Conservation (phyloP, 2,888 invertebrate species). For the Epistrophe grossulariae region DNA sequence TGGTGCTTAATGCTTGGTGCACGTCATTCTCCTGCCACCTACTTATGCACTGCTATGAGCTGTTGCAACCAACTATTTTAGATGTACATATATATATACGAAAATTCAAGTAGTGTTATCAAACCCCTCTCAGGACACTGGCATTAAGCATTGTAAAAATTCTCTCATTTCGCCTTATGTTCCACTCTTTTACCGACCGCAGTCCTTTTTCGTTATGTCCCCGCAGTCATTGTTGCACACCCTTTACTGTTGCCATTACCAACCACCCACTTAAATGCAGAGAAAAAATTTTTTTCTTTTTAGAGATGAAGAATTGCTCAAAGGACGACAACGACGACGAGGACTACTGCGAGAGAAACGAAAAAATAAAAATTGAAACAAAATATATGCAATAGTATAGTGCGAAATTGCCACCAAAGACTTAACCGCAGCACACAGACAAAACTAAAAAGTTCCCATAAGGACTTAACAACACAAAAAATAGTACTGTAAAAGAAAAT, state of each 20-base stretch:
- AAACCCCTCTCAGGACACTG: constrained; percentile 21
- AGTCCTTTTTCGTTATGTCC: constrained; percentile 44
- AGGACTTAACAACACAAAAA: constrained; percentile 30
- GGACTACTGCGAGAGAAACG: background rate
- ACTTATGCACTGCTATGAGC: constrained; percentile 26
- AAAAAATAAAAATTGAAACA: constrained; percentile 21
- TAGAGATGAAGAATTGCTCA: constrained; percentile 56
- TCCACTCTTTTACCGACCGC: constrained; percentile 47
- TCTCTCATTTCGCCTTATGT: constrained; percentile 43
- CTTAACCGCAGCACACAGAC: constrained; percentile 58
- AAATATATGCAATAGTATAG: constrained; percentile 49
- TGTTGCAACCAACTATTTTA: constrained; percentile 1
- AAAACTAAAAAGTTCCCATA: constrained; percentile 37
- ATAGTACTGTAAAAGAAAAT: constrained; percentile 21
- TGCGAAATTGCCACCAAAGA: constrained; percentile 56
- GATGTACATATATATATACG: background rate
- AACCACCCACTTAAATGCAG: background rate
- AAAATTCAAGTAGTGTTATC: constrained; percentile 51
- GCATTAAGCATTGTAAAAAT: constrained; percentile 49
- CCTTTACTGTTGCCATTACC: background rate
- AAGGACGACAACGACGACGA: constrained; percentile 33
- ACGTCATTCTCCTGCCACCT: constrained; percentile 23
- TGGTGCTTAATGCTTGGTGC: constrained; percentile 27
- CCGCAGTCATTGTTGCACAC: constrained; percentile 16
- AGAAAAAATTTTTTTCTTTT: constrained; percentile 16